phyloP scores from a whole-genome alignment of 2,797 vertebrate genomes.

The Clarias fuscus region DNA sequence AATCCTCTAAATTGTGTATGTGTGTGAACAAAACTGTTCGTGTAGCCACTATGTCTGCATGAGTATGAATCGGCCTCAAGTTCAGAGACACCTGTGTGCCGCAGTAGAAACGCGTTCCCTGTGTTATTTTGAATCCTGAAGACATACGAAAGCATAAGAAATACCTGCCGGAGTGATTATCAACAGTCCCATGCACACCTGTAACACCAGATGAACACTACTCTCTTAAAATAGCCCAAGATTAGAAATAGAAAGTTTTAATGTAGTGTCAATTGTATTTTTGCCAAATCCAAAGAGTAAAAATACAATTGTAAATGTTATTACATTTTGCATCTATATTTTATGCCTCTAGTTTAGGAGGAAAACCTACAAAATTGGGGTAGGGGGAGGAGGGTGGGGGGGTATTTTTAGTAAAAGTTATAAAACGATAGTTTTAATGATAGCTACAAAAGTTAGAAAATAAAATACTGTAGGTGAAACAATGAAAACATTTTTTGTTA shows the following conservation, averaged over 20 bases:
- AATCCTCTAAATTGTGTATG: not conserved
- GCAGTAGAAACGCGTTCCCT: not conserved
- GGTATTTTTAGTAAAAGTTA: not conserved
- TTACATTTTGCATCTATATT: not conserved
- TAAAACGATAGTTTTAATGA: not conserved
- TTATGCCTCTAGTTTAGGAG: not conserved
- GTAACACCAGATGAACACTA: not conserved
- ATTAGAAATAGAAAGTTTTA: not conserved
- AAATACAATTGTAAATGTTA: not conserved
- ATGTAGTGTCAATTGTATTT: not conserved
- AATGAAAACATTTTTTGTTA: not conserved
- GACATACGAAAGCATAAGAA: not conserved
- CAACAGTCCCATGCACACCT: slow-evolving; percentile 21
- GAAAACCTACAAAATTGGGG: not conserved
- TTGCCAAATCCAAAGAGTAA: not conserved
- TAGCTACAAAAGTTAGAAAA: not conserved
- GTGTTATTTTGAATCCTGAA: not conserved
- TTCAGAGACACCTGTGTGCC: not conserved
- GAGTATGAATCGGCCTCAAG: not conserved
- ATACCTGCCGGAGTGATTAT: not conserved
- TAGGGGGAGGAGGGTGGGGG: no score
- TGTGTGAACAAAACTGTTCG: not conserved
- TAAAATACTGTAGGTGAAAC: not conserved
- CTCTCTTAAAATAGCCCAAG: not conserved
- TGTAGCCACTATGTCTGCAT: not conserved